Evolutionary conservation across 2,888 invertebrate genomes (phyloP).

Genomic region (Caenorhabditis plicata): DNA sequence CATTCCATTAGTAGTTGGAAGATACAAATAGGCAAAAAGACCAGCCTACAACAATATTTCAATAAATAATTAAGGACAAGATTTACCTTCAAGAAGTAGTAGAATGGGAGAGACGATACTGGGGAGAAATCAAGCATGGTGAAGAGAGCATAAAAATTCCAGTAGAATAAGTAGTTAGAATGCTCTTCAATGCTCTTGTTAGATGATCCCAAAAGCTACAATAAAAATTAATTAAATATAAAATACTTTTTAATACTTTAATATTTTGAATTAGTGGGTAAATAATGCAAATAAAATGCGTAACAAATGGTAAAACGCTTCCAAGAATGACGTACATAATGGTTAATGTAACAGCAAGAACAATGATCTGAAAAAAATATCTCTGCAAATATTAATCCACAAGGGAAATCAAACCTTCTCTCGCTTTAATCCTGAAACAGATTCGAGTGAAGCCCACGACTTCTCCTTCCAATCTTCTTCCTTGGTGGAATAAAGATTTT

Average conservation of each 20-base stretch:
- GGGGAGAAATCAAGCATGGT: not conserved
- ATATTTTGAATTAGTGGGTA: not conserved
- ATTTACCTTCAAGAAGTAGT: constrained; percentile 1
- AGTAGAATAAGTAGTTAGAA: not conserved
- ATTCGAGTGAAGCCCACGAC: not conserved
- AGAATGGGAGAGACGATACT: not conserved
- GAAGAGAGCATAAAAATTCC: not conserved
- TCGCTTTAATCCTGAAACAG: not conserved
- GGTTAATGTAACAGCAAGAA: not conserved
- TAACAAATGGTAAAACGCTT: not conserved
- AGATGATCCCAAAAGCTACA: not conserved
- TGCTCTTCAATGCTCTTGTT: not conserved
- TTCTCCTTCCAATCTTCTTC: not conserved
- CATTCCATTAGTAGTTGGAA: not conserved
- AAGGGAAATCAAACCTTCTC: no score
- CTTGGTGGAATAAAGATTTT: no score
- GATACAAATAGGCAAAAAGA: constrained; percentile 1
- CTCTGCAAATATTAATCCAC: no score
- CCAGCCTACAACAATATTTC: no score
- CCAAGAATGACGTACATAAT: not conserved
- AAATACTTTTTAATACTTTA: no score
- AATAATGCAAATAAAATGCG: not conserved
- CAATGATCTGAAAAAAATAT: not conserved
- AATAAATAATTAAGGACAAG: no score
- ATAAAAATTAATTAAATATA: no score